Base-by-base conservation (phyloP, 2,888 invertebrate genomes). In the Brachyopa scutellaris region DNA sequence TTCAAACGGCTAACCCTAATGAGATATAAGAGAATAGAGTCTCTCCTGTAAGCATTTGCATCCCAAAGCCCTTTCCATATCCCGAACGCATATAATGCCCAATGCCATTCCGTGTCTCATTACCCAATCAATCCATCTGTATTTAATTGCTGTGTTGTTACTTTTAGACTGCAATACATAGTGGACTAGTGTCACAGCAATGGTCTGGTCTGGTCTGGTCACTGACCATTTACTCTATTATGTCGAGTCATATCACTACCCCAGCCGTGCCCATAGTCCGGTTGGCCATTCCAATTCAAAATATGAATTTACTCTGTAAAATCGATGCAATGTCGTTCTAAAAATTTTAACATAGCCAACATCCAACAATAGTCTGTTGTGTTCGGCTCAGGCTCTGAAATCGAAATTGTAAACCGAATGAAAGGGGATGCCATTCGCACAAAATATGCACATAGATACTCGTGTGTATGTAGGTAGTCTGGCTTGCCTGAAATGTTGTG, bases 281-380 rank as follows among this genome's bases (percentile, higher is more conserved):
- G 33, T 8, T 7, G 29, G n/a, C 23, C 33, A 42, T 17, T 67
- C 17, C 31, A 33, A 45, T 66, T 23, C 36, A 69, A 33, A 33
- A 67, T 67, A 45, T 45, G 57, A 33, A 5, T 26, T 57, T 5
- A 38, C 45, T 67, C 47, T 55, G 29, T n/a, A 45, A 36, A 57
- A 21, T 73, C 64, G 33, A 77, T 64, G 40, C 19, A 38, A 70
- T 77, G 33, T 19, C 40, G 40, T 64, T 70, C 70, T 64, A n/a
- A 42, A 70, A 72, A 51, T 64, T 57, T 51, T 29, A 36, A 62
- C 47, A 57, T 19, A 40, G 42, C 62, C 62, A 70, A n/a, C n/a
- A n/a, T n/a, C n/a, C n/a, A 31, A 57, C 57, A 49, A 31, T 57
- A 53, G 57, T 57, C 55, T 38, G 9, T 13, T 61, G 61, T 51